Evolutionary conservation across 64 coral and sea anemone species (phyloP).

Genomic region (Montipora efflorescens): DNA sequence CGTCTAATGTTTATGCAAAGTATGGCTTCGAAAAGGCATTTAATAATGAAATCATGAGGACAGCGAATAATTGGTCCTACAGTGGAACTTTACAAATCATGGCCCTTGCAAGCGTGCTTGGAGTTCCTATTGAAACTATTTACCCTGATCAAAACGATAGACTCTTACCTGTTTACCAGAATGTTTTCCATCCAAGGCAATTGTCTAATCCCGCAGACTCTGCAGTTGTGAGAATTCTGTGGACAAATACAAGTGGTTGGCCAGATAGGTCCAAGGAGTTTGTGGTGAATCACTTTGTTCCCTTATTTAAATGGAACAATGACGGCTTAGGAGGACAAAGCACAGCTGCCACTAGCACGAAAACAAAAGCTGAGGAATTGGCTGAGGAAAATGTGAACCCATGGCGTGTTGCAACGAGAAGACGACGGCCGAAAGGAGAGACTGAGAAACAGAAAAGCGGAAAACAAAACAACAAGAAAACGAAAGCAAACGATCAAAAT

Average conservation of each 20-base stretch:
- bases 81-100: slow-evolving; percentile 38
- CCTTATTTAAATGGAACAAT: too few relatives aligned
- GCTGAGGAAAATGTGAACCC: not conserved
- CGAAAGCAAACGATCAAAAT: not conserved
- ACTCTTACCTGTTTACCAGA: slow-evolving; percentile 35
- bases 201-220: too few relatives aligned
- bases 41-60: not conserved
- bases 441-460: not conserved
- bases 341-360: slow-evolving; percentile 6
- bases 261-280: slow-evolving; percentile 10
- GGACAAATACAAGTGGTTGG: too few relatives aligned
- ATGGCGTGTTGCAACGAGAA: not conserved
- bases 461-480: not conserved
- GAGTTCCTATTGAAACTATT: slow-evolving; percentile 49
- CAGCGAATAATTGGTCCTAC: not conserved
- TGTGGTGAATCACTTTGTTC: slow-evolving; percentile 21
- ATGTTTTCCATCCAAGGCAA: not conserved
- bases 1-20: too few relatives aligned
- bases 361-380: slow-evolving; percentile 3
- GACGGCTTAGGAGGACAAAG: not conserved
- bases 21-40: too few relatives aligned
- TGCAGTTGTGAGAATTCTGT: too few relatives aligned
- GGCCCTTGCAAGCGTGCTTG: slow-evolving; percentile 61
- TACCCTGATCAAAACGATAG: slow-evolving; percentile 38
- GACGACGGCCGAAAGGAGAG: not conserved